Evolutionary conservation across 2,797 vertebrate genomes (phyloP), one percentile per base, ranked within the genome.

Genomic region (Fistularia commersonii): DNA sequence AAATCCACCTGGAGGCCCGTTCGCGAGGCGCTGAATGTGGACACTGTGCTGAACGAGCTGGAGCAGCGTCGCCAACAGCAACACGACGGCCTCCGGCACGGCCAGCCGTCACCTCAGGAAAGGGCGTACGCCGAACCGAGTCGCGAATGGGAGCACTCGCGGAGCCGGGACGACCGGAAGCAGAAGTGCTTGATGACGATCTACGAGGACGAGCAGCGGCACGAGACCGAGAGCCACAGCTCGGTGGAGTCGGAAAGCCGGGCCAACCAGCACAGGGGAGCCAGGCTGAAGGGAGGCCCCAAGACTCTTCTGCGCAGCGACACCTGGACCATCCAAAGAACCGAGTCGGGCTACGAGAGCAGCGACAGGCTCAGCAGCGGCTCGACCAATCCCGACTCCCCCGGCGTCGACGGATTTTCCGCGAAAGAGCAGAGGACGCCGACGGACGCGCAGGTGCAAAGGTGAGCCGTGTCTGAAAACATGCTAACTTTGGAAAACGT

Each of bases 311-410:
- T 90, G 65, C 88, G 83, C 5, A 74, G 82, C 8, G 92, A 94
- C 7, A 93, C 85, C 47, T 95, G 96, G 94, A 95, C 93, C 56
- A 93, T 95, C 62, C 96, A 96, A 54, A 93, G 95, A 79, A 95
- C 94, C 0, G 96, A 98, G 79, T 97, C 95, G 6, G 96, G 95
- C 0, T 97, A 97, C 2, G 96, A 99, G 83, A 98, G 95, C 87
- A 96, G 94, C 5, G 94, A 97, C 55, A 86, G 93, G 33, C 88
- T 96, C 66, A 96, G 95, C 82, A 98, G 93, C 1, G 94, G 92
- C 32, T 97, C 96, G 61, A 91, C 93, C 52, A 94, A 92, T 61
- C 89, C 93, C 0, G 95, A 98, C 81, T 95, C 95, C 0, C 94
- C 94, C 1, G 76, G 90, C 12, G 80, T 89, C 0, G 93, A 97